phyloP scores from a whole-genome alignment of 1,140 invertebrate species.

The Charaxes varanes region DNA sequence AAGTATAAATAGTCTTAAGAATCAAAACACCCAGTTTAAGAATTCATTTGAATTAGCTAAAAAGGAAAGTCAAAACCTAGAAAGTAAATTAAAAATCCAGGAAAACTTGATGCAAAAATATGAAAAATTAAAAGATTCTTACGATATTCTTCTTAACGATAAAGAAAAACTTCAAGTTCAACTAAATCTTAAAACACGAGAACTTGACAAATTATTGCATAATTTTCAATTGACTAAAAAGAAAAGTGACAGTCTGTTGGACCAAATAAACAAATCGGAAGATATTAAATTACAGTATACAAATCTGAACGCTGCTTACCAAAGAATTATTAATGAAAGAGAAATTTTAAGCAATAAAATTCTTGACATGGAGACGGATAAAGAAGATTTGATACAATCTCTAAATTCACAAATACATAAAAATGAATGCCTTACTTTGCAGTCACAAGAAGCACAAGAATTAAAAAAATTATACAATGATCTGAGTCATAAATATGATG shows the following conservation, averaged over 20 bases:
- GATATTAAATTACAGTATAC: constrained; percentile 31
- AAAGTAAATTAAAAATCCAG: constrained; percentile 29
- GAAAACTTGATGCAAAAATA: constrained; percentile 34
- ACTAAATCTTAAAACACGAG: constrained; percentile 28
- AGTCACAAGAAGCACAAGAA: constrained; percentile 19
- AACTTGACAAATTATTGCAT: constrained; percentile 33
- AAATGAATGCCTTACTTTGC: constrained; percentile 28
- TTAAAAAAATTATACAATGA: constrained; percentile 27
- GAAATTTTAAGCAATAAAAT: constrained; percentile 26
- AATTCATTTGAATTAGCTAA: constrained; percentile 36
- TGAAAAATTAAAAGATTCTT: constrained; percentile 27
- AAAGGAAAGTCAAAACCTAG: constrained; percentile 38
- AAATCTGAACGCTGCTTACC: constrained; percentile 23
- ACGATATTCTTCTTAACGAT: constrained; percentile 35
- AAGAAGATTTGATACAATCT: constrained; percentile 24
- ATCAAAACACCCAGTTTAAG: constrained; percentile 39
- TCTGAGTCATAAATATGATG: constrained; percentile 27
- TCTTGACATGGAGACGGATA: constrained; percentile 23
- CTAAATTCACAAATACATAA: constrained; percentile 27
- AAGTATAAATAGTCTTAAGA: constrained; percentile 35
- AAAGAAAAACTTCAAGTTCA: constrained; percentile 38
- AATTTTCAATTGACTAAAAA: constrained; percentile 35
- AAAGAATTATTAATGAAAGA: constrained; percentile 27
- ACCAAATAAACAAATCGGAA: constrained; percentile 31
- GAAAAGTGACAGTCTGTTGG: constrained; percentile 37